A percentile compares a stretch with the other conserved stretches of the same genome.
These are phyloP conservation scores for Eurystomus glaucurus DNA, from an alignment of 2,797 vertebrate genomes.

Conservation along the genomic window DNA sequence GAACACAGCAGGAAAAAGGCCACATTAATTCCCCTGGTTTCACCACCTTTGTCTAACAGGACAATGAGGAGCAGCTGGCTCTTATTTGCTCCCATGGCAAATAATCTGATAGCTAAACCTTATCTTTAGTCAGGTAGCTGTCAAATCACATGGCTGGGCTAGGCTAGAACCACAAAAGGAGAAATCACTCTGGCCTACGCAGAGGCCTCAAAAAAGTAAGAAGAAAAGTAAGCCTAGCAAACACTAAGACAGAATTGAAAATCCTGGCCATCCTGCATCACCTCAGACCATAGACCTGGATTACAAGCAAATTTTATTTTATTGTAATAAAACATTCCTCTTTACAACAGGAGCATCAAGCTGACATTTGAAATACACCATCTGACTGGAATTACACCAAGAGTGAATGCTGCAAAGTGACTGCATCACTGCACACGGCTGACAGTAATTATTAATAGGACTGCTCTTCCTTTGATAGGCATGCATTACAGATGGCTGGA, in stretches of 20 bases:
- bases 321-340: slow-evolving; percentile 27
- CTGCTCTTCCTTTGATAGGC: slow-evolving; percentile 58
- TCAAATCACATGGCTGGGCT: neutral
- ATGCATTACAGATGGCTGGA: slow-evolving; percentile 58
- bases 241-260: neutral
- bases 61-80: neutral
- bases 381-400: slow-evolving; percentile 60
- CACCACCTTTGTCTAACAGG: neutral
- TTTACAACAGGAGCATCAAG: slow-evolving; percentile 37
- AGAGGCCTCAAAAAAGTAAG: neutral
- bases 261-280: neutral
- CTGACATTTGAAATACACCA: slow-evolving; percentile 43
- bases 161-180: neutral
- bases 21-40: neutral
- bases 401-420: slow-evolving; percentile 34
- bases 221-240: neutral
- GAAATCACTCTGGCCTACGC: neutral
- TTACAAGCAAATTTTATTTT: slow-evolving; percentile 21
- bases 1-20: neutral
- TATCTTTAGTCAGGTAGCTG: neutral
- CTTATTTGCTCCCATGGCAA: neutral
- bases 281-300: neutral
- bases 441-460: slow-evolving; percentile 63
- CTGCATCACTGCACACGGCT: slow-evolving; percentile 45
- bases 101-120: neutral